Percentiles rank a stretch among this genome's conserved stretches.
phyloP scores from a whole-genome alignment of 1,140 invertebrate species.

The Stegodyphus dumicola region DNA sequence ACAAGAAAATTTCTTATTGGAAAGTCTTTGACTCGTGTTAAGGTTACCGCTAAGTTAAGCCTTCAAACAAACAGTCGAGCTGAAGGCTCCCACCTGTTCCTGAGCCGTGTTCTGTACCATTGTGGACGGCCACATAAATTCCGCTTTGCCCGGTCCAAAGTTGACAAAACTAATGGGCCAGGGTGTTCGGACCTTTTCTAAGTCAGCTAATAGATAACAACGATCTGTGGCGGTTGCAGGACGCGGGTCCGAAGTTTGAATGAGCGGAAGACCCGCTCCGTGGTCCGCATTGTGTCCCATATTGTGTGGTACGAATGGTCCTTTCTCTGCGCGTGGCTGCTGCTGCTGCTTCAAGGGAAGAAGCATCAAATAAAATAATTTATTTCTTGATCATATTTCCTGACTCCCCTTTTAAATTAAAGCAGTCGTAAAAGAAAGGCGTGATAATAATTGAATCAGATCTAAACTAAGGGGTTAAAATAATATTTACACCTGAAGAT shows the following conservation, averaged over 20 bases:
- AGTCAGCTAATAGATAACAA: constrained; percentile 52
- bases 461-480: too few relatives aligned
- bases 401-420: background rate
- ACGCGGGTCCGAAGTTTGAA: background rate
- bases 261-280: background rate
- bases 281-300: background rate
- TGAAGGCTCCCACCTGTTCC: constrained; percentile 40
- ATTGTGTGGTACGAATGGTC: background rate
- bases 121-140: constrained; percentile 35
- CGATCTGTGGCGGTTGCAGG: background rate
- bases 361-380: too few relatives aligned
- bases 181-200: constrained; percentile 42
- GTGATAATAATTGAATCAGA: too few relatives aligned
- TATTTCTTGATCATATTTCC: background rate
- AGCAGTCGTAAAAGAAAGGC: too few relatives aligned
- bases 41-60: background rate
- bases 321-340: constrained; percentile 16
- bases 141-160: constrained; percentile 36
- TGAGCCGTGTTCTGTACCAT: constrained; percentile 4
- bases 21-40: too few relatives aligned
- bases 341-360: background rate
- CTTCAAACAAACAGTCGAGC: constrained; percentile 23
- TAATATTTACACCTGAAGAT: too few relatives aligned
- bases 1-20: too few relatives aligned
- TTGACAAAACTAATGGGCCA: constrained; percentile 58